Conservation (phyloP, 2,113 vertebrate species). For the Chamaetylas fuelleborni region DNA sequence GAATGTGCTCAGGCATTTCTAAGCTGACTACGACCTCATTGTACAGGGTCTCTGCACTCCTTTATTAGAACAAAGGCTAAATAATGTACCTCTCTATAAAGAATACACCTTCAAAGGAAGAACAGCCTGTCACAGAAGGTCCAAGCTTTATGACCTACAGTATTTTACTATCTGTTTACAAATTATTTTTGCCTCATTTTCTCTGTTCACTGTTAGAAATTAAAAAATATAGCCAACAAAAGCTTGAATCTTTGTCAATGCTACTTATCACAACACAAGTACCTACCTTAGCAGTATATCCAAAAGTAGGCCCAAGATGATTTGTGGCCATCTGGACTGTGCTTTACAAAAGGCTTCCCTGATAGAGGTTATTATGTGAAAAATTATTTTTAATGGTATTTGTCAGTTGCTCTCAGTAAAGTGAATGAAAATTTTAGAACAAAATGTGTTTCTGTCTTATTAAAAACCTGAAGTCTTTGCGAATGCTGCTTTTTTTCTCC, state of each 20-base stretch:
- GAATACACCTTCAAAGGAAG: neutral
- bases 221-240: neutral
- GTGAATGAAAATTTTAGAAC: neutral
- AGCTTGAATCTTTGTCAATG: neutral
- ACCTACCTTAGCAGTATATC: neutral
- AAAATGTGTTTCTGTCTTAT: neutral
- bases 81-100: neutral
- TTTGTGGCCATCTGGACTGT: neutral
- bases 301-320: neutral
- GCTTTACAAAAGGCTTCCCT: neutral
- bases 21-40: neutral
- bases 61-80: neutral
- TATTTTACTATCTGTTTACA: neutral
- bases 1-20: conserved; percentile 3
- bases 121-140: neutral
- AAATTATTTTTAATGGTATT: neutral
- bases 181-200: neutral
- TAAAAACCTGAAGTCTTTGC: neutral
- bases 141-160: neutral
- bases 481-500: neutral
- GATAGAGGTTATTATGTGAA: neutral
- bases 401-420: neutral
- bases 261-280: neutral
- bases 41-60: neutral
- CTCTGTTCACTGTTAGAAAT: neutral